Evolutionary conservation across 2,888 invertebrate genomes (phyloP).

Genomic region (Tinea pellionella): DNA sequence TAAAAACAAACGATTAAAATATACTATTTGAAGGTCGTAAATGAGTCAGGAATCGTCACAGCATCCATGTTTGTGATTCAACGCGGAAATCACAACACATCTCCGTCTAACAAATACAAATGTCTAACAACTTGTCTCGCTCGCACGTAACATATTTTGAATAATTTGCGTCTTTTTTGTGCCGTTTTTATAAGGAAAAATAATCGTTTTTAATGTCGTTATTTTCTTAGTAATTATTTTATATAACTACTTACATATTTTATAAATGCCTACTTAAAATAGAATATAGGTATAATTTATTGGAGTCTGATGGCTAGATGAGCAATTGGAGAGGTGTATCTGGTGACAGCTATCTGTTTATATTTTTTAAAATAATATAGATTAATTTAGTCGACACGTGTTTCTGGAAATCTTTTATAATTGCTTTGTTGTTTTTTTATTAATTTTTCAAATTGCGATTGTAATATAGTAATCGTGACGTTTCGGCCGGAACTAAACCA

Average conservation of each 20-base stretch:
- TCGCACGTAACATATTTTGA: not conserved
- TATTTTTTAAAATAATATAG: no score
- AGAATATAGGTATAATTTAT: no score
- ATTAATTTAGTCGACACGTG: no score
- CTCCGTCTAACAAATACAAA: not conserved
- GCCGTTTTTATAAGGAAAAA: not conserved
- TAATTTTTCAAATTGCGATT: no score
- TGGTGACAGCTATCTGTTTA: no score
- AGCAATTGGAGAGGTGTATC: no score
- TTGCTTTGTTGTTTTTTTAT: no score
- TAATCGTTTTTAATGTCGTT: not conserved
- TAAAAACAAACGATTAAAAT: slow-evolving; percentile 59
- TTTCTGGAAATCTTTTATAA: no score
- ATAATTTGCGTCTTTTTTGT: not conserved
- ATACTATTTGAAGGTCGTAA: slow-evolving; percentile 54
- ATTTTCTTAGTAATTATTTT: not conserved
- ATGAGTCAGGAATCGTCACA: slow-evolving; percentile 36
- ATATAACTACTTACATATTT: not conserved
- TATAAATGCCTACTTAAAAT: no score
- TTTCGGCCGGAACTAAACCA: no score
- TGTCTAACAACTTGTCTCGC: not conserved
- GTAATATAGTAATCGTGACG: no score
- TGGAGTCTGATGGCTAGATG: no score
- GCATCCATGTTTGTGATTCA: slow-evolving; percentile 35
- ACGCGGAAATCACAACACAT: slow-evolving; percentile 44